Percentiles rank a stretch among this genome's conserved stretches.
phyloP scores from a whole-genome alignment of 2,113 vertebrate species.

The Orycteropus afer region DNA sequence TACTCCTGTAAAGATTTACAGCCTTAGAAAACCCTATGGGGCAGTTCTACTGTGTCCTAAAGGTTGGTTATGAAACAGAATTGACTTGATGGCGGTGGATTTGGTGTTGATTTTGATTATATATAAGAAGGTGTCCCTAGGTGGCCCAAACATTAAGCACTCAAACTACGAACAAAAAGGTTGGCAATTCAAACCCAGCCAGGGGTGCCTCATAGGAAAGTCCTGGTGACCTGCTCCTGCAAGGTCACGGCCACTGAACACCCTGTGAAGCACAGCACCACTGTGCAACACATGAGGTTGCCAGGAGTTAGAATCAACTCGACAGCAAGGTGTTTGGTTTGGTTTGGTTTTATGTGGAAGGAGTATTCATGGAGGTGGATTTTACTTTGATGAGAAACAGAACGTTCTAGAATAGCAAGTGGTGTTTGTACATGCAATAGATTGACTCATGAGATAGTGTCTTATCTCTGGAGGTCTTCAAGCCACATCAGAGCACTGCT shows the following conservation, averaged over 20 bases:
- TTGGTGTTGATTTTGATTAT: no score
- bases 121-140: neutral
- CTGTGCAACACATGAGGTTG: neutral
- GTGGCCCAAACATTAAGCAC: neutral
- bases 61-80: no score
- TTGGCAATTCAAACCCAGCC: neutral
- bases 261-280: neutral
- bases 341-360: neutral
- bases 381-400: slow-evolving; percentile 1
- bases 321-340: neutral
- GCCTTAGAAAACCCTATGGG: no score
- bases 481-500: neutral
- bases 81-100: no score
- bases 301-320: neutral
- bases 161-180: no score
- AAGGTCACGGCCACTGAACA: neutral
- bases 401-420: neutral
- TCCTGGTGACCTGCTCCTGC: no score
- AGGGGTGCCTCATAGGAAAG: no score
- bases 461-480: neutral
- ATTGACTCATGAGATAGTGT: neutral
- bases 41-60: no score
- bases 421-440: neutral
- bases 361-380: neutral
- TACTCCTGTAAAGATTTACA: no score